Base-by-base conservation (phyloP, 2,113 vertebrate genomes). In the Podarcis cretensis region DNA sequence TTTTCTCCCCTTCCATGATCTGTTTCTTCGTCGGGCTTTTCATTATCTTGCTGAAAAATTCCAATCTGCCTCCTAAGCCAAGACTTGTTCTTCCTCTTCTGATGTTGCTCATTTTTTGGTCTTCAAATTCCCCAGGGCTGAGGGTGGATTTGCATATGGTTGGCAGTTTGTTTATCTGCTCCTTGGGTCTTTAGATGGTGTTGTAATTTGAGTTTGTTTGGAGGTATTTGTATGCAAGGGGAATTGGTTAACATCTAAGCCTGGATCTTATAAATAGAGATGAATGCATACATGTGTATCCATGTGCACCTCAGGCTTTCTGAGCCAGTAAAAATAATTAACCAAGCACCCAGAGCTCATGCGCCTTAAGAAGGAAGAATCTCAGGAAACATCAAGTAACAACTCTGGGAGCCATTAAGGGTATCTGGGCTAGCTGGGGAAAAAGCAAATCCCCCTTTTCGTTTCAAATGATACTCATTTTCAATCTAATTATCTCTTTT, bases 321-420 rank as follows among this genome's bases (percentile, higher is more conserved):
- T 94, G 90, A 95, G 90, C 87, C 57, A 92, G 77, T 77, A 76
- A 90, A 91, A 92, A 96, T 94, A 95, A 94, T 95, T 95, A 96
- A 84, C 37, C 35, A 83, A 88, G 35, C 43, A 92, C 92, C 91
- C 84, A 80, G 89, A 90, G 89, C 91, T 93, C 80, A 32, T 85
- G 90, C 91, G 73, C 75, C 69, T 84, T 92, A 73, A 93, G 90
- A 93, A 89, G 83, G 89, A 87, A 35, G 86, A 35, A 79, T 85
- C 87, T 94, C 85, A 54, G 91, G 90, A 92, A 95, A 95, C 75
- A 89, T 76, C 91, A 85, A 83, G 68, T 25, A 93, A 66, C 5
- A 57, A 23, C 84, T 92, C 82, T 94, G 35, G 85, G 78, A 90
- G 78, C 13, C 73, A 92, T 84, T 73, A 91, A 89, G 85, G 18